Evolutionary conservation across 1,140 invertebrate species (phyloP).

Genomic region (Caerostris extrusa): DNA sequence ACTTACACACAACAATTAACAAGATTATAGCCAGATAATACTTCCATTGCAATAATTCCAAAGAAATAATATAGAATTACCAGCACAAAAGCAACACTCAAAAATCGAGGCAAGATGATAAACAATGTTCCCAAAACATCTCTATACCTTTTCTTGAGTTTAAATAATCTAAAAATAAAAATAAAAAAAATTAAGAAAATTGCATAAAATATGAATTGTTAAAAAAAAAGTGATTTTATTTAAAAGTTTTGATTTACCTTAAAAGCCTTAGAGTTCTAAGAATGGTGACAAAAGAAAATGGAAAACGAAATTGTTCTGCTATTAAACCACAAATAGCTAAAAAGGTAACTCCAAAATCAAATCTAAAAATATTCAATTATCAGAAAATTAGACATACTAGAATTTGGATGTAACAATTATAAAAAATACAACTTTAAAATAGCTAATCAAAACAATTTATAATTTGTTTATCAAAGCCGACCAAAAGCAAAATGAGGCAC

Average conservation of each 20-base stretch:
- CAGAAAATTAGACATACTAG: neutral
- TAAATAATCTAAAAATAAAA: conserved; percentile 81
- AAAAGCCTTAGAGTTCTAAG: conserved; percentile 82
- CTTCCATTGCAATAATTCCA: conserved; percentile 94
- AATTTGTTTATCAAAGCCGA: neutral
- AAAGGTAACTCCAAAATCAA: conserved; percentile 82
- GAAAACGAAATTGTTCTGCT: conserved; percentile 80
- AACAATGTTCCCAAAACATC: conserved; percentile 95
- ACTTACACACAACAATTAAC: conserved; percentile 92
- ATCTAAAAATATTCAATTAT: conserved; percentile 79
- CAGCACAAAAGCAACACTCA: conserved; percentile 91
- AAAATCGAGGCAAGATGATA: conserved; percentile 87
- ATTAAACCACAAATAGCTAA: conserved; percentile 81
- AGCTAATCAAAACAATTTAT: neutral
- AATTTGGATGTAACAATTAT: neutral
- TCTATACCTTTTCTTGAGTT: conserved; percentile 92
- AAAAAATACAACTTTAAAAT: neutral
- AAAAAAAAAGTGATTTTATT: neutral
- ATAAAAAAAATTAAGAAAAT: conserved; percentile 54
- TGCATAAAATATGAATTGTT: too few relatives aligned
- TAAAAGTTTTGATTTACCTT: conserved; percentile 79
- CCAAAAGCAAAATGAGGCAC: neutral
- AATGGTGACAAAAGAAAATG: conserved; percentile 81
- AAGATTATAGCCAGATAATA: conserved; percentile 89
- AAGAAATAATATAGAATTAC: conserved; percentile 95